Evolutionary conservation across 2,888 invertebrate genomes (phyloP), one percentile per base, ranked within the genome.

Genomic region (Sarcophaga variegata): DNA sequence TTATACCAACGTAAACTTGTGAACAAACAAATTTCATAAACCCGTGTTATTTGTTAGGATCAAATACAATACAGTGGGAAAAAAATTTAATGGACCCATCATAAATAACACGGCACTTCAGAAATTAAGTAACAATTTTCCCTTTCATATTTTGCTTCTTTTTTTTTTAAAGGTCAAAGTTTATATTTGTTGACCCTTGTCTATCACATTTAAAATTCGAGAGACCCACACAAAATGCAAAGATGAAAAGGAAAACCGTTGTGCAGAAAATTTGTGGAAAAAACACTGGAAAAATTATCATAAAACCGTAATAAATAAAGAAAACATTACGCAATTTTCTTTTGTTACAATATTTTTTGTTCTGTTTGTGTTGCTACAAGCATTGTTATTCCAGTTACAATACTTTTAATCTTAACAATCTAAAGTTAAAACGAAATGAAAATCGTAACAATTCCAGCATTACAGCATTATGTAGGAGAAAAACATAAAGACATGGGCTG

Each of bases 231-330:
- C 4, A 17, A 71, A 37, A 8, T 0, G 37, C 8, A 67, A 25
- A 27, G 37, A 62, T 66, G 37, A 37, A 66, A 37, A 66, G 14
- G 4, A 22, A 49, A 22, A 20, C 1, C 14, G n/a, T 22, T 20
- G 25, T 2, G 45, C 60, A 81, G 10, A 67, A 20, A 60, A 67
- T 27, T 37, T 37, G 10, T 17, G 8, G 1, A 17, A 49, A 74
- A 49, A 45, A 12, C 49, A 72, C 72, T 47, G 66, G 11, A 62
- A 8, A 22, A 77, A 82, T 82, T 70, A 70, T 64, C 63, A 77
- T 78, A 72, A 83, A 77, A 72, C 2, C 14, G 22, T 77, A 71
- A 82, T 76, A 71, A 72, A 72, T 72, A 66, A 72, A 78, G 17
- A 37, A 37, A 37, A 37, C 37, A 60, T 67, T 83, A 70, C 64